These are phyloP conservation scores for Catharus fuscescens DNA, from an alignment of 2,113 vertebrate genomes.

Conservation along the genomic window DNA sequence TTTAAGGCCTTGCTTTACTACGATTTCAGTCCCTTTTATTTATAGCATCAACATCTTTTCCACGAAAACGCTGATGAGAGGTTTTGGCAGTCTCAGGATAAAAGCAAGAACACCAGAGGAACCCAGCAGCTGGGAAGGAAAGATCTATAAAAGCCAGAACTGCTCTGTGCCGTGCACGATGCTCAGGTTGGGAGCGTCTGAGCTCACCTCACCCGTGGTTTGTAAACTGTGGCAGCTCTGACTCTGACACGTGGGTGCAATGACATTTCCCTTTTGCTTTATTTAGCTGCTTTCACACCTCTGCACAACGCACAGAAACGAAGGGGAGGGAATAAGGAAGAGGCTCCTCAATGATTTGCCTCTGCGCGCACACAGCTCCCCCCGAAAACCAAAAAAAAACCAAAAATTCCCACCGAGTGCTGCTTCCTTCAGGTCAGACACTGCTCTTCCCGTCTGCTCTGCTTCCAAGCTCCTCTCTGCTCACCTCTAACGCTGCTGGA, in stretches of 20 bases:
- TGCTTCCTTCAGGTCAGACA: neutral
- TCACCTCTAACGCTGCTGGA: neutral
- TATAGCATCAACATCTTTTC: neutral
- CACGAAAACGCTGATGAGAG: neutral
- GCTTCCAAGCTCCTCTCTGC: neutral
- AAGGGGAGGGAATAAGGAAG: neutral
- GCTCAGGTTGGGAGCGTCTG: neutral
- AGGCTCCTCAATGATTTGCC: neutral
- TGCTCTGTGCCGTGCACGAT: neutral
- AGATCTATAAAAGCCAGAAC: neutral
- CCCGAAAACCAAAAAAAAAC: neutral
- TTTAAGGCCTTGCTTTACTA: neutral
- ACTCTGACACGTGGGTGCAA: neutral
- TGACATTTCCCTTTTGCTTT: neutral
- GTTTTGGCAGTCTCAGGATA: neutral
- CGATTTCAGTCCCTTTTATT: neutral
- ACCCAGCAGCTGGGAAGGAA: neutral
- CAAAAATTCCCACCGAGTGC: neutral
- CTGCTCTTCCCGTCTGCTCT: conserved; percentile 12
- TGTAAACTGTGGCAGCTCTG: neutral
- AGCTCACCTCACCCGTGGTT: neutral
- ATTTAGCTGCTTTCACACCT: neutral
- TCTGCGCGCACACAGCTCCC: neutral
- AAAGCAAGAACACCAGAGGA: neutral
- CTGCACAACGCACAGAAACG: neutral